Base-by-base conservation (phyloP, 2,888 invertebrate genomes). In the Lydus trimaculatus region DNA sequence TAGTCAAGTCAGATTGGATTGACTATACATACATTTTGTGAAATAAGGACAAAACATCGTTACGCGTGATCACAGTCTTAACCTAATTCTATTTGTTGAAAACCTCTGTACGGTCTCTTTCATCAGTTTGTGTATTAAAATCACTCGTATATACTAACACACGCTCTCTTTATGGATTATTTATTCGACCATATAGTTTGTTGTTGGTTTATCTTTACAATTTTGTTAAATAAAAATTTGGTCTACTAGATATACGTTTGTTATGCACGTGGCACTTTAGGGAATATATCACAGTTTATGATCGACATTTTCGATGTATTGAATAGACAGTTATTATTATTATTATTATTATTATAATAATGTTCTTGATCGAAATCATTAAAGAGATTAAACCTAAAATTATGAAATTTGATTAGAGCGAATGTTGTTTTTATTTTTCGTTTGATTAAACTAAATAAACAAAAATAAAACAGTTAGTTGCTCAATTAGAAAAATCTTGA, bases 1-100 rank as follows among this genome's bases (percentile, higher is more conserved):
- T 11, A 7, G 33, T 7, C 33, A 33, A 33, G 33, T 7, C 33
- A 11, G 8, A 33, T 33, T 11, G 1, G 33, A 1, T 33, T 7
- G 33, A 33, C 33, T 33, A 33, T 36, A 20, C 7, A 23, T 62
- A 23, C 39, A 36, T 61, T 61, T 23, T n/a, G 63, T 36, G 8
- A 33, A 17, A 56, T 28, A n/a, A n/a, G 13, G 0, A 48, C 20
- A 48, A 48, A 48, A 63, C 28, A 52, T 31, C 48, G n/a, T 43
- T 56, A 59, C 72, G 74, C 78, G 78, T 78, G 76, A 76, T 77
- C 72, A 70, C 62, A 72, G 66, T 69, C 69, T 43, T 73, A 75
- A 78, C 79, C 79, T 77, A 80, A 80, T 79, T 81, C 78, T 77
- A 76, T 78, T 79, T 78, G 76, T 78, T 77, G 76, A 78, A 79